Conservation (phyloP, 2,113 vertebrate species). For the Ibidorhyncha struthersii region DNA sequence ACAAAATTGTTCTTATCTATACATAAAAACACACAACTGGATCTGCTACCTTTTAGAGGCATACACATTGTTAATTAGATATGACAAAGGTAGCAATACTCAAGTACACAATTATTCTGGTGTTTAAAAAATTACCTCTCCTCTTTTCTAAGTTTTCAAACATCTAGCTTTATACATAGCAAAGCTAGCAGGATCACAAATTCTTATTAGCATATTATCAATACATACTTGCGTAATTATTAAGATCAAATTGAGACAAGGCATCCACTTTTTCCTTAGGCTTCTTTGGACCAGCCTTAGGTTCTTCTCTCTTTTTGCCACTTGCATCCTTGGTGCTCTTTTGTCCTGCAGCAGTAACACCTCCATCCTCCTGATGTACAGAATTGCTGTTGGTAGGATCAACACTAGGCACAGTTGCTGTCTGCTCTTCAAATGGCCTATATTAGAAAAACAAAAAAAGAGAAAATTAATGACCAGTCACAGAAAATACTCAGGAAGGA, state of each 20-base stretch:
- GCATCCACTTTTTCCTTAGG: conserved; percentile 95
- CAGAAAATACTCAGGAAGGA: background rate
- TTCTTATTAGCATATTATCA: background rate
- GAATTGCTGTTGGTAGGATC: conserved; percentile 67
- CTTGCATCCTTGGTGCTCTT: conserved; percentile 83
- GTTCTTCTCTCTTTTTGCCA: conserved; percentile 90
- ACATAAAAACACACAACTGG: background rate
- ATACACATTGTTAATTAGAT: background rate
- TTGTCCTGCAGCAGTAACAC: conserved; percentile 67
- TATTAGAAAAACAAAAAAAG: background rate
- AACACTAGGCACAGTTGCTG: conserved; percentile 33
- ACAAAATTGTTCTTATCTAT: background rate
- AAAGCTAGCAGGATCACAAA: background rate
- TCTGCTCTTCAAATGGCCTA: conserved; percentile 80
- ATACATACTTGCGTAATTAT: conserved; percentile 98
- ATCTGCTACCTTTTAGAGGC: background rate
- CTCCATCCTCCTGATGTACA: conserved; percentile 78
- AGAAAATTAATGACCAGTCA: background rate
- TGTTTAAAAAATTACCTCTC: background rate
- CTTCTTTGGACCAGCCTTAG: conserved; percentile 90
- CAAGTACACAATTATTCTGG: background rate
- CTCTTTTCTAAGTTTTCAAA: background rate
- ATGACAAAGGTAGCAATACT: background rate
- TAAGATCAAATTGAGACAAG: conserved; percentile 97
- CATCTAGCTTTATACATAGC: background rate